Evolutionary conservation across 2,888 invertebrate genomes (phyloP).

Genomic region (Oscheius sp.): DNA sequence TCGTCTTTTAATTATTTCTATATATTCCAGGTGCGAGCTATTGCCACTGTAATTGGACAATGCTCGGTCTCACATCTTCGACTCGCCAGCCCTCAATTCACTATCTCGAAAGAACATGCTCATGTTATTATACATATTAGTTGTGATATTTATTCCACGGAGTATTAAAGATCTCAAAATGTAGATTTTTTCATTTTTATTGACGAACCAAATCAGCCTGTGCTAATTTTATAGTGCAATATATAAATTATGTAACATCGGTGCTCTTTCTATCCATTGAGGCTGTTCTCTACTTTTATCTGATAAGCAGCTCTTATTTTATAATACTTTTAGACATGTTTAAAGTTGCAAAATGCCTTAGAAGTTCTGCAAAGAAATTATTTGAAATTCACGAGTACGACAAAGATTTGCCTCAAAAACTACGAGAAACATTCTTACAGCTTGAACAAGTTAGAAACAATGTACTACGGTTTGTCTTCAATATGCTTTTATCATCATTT

Average conservation of each 20-base stretch:
- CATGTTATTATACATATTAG: conserved; percentile 45
- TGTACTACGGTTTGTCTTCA: background rate
- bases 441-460: background rate
- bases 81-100: conserved; percentile 46
- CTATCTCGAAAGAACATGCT: conserved; percentile 50
- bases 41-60: background rate
- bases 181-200: background rate
- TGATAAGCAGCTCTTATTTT: background rate
- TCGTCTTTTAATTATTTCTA: background rate
- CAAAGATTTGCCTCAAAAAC: conserved; percentile 5
- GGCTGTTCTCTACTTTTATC: background rate
- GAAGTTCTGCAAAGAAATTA: background rate
- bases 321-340: background rate
- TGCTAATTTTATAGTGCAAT: background rate
- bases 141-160: conserved; percentile 34
- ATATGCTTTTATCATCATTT: background rate
- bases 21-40: conserved; percentile 5
- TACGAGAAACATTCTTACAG: conserved; percentile 8
- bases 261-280: background rate
- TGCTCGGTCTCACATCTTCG: conserved; percentile 36
- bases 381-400: conserved; percentile 8
- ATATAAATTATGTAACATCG: background rate
- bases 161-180: background rate
- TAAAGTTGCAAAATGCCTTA: background rate
- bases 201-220: background rate